Conservation (phyloP, 2,888 invertebrate genomes). For the Athetis lepigone region DNA sequence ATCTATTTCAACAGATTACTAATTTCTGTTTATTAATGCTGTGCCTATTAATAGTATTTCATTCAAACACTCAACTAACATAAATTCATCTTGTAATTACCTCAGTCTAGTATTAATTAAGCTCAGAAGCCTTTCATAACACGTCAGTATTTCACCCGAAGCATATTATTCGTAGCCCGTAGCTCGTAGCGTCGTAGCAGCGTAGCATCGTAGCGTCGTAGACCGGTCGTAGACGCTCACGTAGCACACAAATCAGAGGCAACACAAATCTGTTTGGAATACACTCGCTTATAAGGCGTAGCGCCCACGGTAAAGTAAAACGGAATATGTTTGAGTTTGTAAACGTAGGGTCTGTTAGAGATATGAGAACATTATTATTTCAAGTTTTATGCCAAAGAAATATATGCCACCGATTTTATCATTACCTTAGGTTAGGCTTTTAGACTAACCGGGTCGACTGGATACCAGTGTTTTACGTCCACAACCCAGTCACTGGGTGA, state of each 20-base stretch:
- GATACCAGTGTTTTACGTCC: too few relatives aligned
- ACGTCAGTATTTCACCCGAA: conserved; percentile 38
- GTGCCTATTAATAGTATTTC: not conserved
- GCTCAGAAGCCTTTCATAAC: conserved; percentile 50
- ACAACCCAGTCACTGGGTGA: too few relatives aligned
- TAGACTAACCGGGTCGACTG: too few relatives aligned
- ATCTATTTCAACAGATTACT: not conserved
- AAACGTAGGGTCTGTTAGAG: not conserved
- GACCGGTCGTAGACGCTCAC: conserved; percentile 62
- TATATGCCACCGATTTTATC: conserved; percentile 16
- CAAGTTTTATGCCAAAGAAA: not conserved
- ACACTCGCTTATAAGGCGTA: conserved; percentile 31
- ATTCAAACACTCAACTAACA: conserved; percentile 6
- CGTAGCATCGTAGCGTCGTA: conserved; percentile 55
- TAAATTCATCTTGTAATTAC: conserved; percentile 33
- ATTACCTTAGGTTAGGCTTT: too few relatives aligned
- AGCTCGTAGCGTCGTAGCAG: conserved; percentile 52
- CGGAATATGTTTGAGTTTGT: not conserved
- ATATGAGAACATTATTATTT: too few relatives aligned
- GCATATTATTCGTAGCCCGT: conserved; percentile 42
- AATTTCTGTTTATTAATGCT: not conserved
- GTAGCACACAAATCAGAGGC: conserved; percentile 58
- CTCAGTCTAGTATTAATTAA: conserved; percentile 40
- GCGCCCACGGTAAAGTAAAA: conserved; percentile 1
- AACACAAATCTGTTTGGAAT: conserved; percentile 55